Evolutionary conservation across 37 sponge, comb jelly and placozoan species (phyloP).

Genomic region (Bolinopsis microptera): DNA sequence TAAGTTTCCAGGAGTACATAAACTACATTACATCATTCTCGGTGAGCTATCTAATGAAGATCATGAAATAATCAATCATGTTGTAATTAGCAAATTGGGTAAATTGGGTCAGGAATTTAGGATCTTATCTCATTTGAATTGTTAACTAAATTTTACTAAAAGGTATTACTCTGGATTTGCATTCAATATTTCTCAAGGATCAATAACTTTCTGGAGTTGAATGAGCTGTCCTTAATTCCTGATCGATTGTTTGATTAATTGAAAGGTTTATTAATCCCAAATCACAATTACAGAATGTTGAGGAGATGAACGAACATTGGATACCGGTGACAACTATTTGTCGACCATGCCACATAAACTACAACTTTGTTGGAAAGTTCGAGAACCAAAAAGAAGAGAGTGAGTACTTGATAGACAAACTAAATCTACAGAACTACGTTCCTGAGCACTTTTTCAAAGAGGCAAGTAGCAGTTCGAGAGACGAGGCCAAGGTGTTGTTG

Average conservation of each 20-base stretch:
- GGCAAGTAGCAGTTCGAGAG: neutral
- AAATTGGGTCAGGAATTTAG: no score
- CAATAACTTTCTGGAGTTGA: no score
- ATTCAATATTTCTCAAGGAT: no score
- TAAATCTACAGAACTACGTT: neutral
- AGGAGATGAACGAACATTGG: conserved; percentile 30
- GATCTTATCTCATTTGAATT: no score
- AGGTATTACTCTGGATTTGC: no score
- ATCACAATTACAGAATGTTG: neutral
- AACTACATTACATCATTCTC: neutral
- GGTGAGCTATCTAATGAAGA: neutral
- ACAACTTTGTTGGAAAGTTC: neutral
- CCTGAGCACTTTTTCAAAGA: conserved; percentile 2
- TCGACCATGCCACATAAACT: neutral
- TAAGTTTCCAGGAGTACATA: neutral
- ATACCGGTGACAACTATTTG: neutral
- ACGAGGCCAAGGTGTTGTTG: neutral
- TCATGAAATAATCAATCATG: neutral
- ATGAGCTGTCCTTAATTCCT: no score
- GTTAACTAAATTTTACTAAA: no score
- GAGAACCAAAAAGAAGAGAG: conserved; percentile 9
- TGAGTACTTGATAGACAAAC: neutral
- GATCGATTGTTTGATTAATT: no score
- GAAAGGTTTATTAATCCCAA: no score
- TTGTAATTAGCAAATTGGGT: no score